Conservation (phyloP, 2,888 invertebrate species). For the Psylliodes chrysocephalus region DNA sequence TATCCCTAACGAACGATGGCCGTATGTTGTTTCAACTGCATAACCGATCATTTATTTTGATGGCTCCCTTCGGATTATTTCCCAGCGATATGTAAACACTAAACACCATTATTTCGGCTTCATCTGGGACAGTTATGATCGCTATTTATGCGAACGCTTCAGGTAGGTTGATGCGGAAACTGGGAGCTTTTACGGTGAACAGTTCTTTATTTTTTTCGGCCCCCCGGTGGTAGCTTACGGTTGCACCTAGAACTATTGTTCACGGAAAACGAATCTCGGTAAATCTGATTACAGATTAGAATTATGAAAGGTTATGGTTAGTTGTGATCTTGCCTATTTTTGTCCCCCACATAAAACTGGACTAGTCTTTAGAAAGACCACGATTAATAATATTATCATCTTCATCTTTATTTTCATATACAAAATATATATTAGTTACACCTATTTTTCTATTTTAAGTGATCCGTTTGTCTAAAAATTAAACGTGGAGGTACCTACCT, state of each 20-base stretch:
- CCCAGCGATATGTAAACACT: conserved; percentile 26
- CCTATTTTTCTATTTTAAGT: no score
- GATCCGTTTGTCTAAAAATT: no score
- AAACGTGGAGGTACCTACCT: no score
- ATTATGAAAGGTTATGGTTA: no score
- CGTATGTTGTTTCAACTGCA: conserved; percentile 31
- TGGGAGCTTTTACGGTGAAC: neutral
- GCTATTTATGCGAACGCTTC: conserved; percentile 1
- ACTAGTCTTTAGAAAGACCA: no score
- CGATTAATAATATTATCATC: no score
- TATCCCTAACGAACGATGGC: neutral
- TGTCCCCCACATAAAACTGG: no score
- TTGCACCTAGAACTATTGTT: neutral
- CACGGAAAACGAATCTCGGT: neutral
- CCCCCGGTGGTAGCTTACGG: neutral
- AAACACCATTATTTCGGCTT: conserved; percentile 18
- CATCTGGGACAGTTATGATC: conserved; percentile 9
- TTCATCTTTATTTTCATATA: no score
- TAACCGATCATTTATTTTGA: conserved; percentile 30
- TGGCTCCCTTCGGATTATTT: conserved; percentile 29
- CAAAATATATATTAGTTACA: no score
- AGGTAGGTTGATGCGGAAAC: neutral
- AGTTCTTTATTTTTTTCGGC: neutral
- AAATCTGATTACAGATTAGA: neutral
- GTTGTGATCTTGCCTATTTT: no score